A percentile compares a stretch with the other conserved stretches of the same genome.
Evolutionary conservation across 2,888 invertebrate species (phyloP).

Genomic region (Pyrocoelia pectoralis): DNA sequence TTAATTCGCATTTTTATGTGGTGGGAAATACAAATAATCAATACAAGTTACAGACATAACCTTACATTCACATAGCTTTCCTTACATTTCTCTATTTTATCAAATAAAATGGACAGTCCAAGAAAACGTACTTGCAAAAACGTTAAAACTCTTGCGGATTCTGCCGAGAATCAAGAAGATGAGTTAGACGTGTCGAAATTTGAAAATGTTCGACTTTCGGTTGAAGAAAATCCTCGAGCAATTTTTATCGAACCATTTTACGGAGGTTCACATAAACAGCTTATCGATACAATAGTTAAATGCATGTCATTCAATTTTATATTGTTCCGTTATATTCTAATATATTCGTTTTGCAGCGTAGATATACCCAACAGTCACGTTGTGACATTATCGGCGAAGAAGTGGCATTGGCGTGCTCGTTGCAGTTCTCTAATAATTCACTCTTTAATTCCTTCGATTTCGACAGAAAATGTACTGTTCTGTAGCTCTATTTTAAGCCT

Average conservation of each 20-base stretch:
- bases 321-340: not conserved
- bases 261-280: conserved; percentile 75
- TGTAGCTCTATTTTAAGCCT: conserved; percentile 75
- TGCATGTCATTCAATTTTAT: conserved; percentile 30
- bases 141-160: conserved; percentile 1
- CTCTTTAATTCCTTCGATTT: conserved; percentile 65
- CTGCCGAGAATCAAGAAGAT: not conserved
- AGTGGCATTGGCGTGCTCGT: conserved; percentile 81
- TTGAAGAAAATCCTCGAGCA: conserved; percentile 35
- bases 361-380: conserved; percentile 57
- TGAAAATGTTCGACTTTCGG: conserved; percentile 1
- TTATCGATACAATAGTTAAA: conserved; percentile 63
- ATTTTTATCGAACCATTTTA: conserved; percentile 76
- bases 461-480: conserved; percentile 67
- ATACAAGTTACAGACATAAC: too few relatives aligned
- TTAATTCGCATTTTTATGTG: too few relatives aligned
- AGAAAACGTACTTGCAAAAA: conserved; percentile 11
- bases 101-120: conserved; percentile 1
- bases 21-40: too few relatives aligned
- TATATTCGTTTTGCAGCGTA: conserved; percentile 19
- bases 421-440: conserved; percentile 71
- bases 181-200: not conserved
- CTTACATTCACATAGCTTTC: too few relatives aligned
- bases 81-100: too few relatives aligned
- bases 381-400: conserved; percentile 71